Evolutionary conservation across 2,888 invertebrate genomes (phyloP).

Genomic region (Drosophila atripex): DNA sequence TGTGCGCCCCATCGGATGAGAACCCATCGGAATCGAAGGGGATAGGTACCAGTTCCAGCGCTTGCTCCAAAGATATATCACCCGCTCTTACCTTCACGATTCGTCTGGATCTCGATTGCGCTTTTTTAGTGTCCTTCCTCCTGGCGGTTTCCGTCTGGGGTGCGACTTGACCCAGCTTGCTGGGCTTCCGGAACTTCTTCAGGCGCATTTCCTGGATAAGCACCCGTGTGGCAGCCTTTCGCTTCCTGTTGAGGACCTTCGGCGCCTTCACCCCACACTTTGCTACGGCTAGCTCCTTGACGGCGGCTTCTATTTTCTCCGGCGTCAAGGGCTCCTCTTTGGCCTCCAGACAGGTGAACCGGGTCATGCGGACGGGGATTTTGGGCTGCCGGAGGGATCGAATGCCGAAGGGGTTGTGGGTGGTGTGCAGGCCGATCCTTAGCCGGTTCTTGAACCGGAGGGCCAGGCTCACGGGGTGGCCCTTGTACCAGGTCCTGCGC

Average conservation of each 20-base stretch:
- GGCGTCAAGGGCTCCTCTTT: neutral
- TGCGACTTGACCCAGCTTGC: neutral
- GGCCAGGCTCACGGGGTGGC: neutral
- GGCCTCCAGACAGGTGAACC: neutral
- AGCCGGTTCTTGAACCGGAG: neutral
- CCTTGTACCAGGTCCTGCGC: neutral
- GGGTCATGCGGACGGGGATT: conserved; percentile 12
- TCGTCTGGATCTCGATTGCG: too few species aligned
- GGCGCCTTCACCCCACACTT: neutral
- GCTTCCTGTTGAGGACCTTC: neutral
- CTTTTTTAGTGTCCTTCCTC: too few species aligned
- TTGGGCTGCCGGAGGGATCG: conserved; percentile 7
- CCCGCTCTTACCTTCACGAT: neutral
- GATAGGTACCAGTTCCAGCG: neutral
- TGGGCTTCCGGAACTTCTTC: neutral
- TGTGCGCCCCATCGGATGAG: neutral
- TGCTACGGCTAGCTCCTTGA: neutral
- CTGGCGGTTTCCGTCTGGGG: too few species aligned
- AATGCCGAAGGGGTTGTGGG: neutral
- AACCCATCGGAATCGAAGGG: neutral
- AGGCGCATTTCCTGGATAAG: neutral
- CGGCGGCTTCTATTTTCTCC: neutral
- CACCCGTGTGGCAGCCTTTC: too few species aligned
- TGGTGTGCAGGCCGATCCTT: neutral
- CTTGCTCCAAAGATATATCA: neutral